phyloP scores from a whole-genome alignment of 2,113 vertebrate genomes.

The Gallinago paraguaiae region DNA sequence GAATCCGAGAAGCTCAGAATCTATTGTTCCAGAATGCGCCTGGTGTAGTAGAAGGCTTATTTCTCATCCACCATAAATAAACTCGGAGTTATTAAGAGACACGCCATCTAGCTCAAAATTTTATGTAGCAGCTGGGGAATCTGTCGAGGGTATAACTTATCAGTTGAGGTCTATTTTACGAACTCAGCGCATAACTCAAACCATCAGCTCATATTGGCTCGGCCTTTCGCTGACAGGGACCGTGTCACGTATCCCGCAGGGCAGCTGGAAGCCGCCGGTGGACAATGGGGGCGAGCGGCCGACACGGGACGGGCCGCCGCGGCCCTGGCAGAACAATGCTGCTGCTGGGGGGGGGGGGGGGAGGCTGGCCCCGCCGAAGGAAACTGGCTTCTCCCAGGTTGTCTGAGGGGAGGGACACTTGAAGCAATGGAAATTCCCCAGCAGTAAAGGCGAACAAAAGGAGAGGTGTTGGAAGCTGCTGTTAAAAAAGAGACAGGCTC shows the following conservation, averaged over 20 bases:
- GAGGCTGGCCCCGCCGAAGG: constrained; percentile 10
- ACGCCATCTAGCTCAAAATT: background rate
- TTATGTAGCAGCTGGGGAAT: constrained; percentile 27
- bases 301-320: background rate
- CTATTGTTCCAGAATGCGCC: background rate
- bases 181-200: background rate
- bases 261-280: background rate
- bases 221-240: constrained; percentile 23
- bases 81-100: constrained; percentile 4
- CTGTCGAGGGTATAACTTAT: constrained; percentile 14
- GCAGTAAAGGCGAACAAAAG: constrained; percentile 55
- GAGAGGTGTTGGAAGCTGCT: constrained; percentile 30
- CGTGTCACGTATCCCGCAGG: constrained; percentile 47
- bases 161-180: background rate
- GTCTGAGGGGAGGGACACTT: constrained; percentile 35
- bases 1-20: background rate
- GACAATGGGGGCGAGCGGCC: constrained; percentile 1
- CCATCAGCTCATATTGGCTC: constrained; percentile 46
- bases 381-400: constrained; percentile 54
- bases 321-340: constrained; percentile 53
- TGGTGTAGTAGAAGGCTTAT: background rate
- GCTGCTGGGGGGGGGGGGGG: background rate
- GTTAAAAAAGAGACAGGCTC: background rate
- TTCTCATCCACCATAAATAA: constrained; percentile 1
- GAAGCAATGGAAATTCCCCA: constrained; percentile 66